Evolutionary conservation across 2,888 invertebrate species (phyloP), one percentile per base, ranked within the genome.

Genomic region (Hypena proboscidalis): DNA sequence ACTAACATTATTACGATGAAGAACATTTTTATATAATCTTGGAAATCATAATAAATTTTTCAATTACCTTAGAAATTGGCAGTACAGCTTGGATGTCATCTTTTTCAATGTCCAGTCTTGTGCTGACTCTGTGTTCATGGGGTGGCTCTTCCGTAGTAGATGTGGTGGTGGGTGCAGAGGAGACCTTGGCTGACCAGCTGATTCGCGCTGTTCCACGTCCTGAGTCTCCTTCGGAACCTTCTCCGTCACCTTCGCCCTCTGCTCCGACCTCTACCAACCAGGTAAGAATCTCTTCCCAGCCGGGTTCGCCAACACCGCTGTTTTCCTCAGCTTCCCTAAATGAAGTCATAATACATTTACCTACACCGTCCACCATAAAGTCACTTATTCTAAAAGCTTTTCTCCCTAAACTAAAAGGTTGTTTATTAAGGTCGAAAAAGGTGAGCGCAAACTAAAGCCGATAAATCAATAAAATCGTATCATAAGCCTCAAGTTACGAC

Each of bases 71-170:
- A 45, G 97, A 97, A 78, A 98, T 97, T 8, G 98, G 97, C 13
- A 98, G 92, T 7, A 98, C 97, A 10, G 97, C 97, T 85, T 97
- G 97, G 46, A 97, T 97, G 74, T 97, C 97, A 78, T 98, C 98
- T 78, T 98, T 98, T 78, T 97, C 97, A 51, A 98, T 96, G 74
- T 97, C 97, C 30, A 98, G 92, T 58, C 97, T 92, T 0, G 97
- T 95, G 47, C 96, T 95, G 27, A 97, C 92, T 74, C 96, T 95
- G 60, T 90, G 84, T 65, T 91, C 89, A 40, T 89, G 86, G 5
- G 91, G 83, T 7, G 85, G 83, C 56, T 86, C 85, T 58, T 88
- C 84, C 0, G 89, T 85, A 6, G 90, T 85, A 1, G 83, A 79
- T 1, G 76, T 68, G 1, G 74, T 70, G 8, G 70, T 74, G 0